A percentile compares a stretch with the other conserved stretches of the same genome.
Conservation (phyloP, 2,888 invertebrate species). For the Trissoscelio sp. region DNA sequence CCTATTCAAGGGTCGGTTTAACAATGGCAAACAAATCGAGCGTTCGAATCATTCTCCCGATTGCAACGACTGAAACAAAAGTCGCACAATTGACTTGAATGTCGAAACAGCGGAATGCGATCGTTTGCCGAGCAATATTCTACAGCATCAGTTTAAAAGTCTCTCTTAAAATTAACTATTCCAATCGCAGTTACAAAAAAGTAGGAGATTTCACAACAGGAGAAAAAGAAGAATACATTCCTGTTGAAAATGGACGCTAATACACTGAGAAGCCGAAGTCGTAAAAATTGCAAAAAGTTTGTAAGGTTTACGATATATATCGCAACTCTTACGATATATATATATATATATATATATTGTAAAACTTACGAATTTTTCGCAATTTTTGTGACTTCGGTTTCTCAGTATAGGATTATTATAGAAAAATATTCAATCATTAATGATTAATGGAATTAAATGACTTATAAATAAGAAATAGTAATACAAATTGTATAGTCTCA, state of each 20-base stretch:
- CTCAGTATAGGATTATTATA: too few species aligned
- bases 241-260: background rate
- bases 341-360: too few species aligned
- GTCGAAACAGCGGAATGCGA: slow-evolving; percentile 51
- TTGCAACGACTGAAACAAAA: slow-evolving; percentile 63
- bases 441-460: slow-evolving; percentile 1
- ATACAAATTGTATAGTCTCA: too few species aligned
- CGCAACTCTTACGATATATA: too few species aligned
- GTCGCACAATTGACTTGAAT: slow-evolving; percentile 55
- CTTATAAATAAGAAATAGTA: too few species aligned
- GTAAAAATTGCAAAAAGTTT: too few species aligned
- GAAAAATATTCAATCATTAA: too few species aligned
- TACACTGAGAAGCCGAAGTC: too few species aligned
- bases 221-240: background rate
- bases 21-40: slow-evolving; percentile 66
- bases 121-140: slow-evolving; percentile 46
- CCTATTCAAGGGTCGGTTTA: slow-evolving; percentile 59
- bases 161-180: slow-evolving; percentile 30
- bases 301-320: too few species aligned
- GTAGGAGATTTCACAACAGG: background rate
- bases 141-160: slow-evolving; percentile 25
- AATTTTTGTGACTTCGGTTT: too few species aligned
- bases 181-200: background rate
- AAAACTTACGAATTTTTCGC: too few species aligned
- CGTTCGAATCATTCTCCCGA: slow-evolving; percentile 57